Conservation (phyloP, 2,797 vertebrate genomes). For the Cirrhinus mrigala region DNA sequence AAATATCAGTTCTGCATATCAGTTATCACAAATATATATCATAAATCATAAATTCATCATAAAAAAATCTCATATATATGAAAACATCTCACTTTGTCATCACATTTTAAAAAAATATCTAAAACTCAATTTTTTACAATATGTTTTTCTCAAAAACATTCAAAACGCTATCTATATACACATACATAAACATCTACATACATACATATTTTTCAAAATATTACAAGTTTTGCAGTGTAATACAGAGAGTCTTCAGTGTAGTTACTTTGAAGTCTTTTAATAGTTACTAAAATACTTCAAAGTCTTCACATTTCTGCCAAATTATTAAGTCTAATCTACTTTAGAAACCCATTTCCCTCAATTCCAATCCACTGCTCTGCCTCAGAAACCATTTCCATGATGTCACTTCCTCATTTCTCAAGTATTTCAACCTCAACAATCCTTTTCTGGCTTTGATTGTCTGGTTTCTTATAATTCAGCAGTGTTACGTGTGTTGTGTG, state of each 20-base stretch:
- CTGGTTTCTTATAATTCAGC: conserved; percentile 14
- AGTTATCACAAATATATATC: too few species aligned
- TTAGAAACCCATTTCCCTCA: neutral
- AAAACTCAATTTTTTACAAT: too few species aligned
- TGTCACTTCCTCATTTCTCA: conserved; percentile 1
- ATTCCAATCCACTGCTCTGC: neutral
- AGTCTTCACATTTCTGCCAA: neutral
- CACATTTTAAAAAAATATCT: too few species aligned
- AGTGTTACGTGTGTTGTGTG: neutral
- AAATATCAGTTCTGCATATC: too few species aligned
- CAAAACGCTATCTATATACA: too few species aligned
- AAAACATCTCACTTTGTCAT: too few species aligned
- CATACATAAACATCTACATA: neutral
- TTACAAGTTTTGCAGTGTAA: neutral
- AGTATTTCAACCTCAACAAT: conserved; percentile 7
- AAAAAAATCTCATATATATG: too few species aligned
- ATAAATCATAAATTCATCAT: too few species aligned
- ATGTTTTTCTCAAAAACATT: too few species aligned
- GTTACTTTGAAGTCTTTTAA: neutral
- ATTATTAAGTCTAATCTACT: neutral
- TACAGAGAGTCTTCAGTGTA: neutral
- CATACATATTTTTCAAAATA: neutral
- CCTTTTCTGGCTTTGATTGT: neutral
- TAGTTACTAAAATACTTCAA: neutral
- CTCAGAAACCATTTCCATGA: conserved; percentile 7